These are phyloP conservation scores for Phalacrocorax brasilianus DNA, from an alignment of 2,113 vertebrate species.

Conservation along the genomic window DNA sequence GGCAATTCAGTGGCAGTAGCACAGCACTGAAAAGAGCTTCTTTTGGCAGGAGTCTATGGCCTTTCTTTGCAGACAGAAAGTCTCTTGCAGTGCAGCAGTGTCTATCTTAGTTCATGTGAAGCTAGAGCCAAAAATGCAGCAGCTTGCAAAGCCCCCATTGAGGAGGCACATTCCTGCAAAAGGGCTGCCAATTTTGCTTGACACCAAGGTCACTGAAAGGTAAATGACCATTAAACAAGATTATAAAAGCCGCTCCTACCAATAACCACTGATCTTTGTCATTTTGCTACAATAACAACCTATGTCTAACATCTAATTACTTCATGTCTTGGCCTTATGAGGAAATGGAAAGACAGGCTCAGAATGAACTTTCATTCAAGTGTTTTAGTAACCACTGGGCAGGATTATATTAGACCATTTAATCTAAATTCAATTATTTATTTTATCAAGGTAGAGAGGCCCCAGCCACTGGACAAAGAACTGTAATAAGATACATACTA, in stretches of 20 bases:
- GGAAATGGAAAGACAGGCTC: slow-evolving; percentile 41
- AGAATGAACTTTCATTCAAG: slow-evolving; percentile 41
- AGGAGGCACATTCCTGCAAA: slow-evolving; percentile 43
- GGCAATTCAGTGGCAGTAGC: background rate
- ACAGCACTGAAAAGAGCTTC: slow-evolving; percentile 17
- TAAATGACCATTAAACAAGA: slow-evolving; percentile 64
- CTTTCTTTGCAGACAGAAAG: slow-evolving; percentile 13
- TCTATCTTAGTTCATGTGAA: background rate
- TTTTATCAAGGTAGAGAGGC: slow-evolving; percentile 30
- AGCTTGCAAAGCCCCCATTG: slow-evolving; percentile 37
- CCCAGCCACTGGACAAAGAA: background rate
- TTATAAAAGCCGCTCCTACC: slow-evolving; percentile 51
- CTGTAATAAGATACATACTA: background rate
- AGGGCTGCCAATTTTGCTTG: slow-evolving; percentile 51
- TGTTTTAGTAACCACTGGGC: slow-evolving; percentile 31
- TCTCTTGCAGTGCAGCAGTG: slow-evolving; percentile 32
- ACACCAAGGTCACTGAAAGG: slow-evolving; percentile 62
- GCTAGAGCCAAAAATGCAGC: slow-evolving; percentile 27
- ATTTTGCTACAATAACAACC: slow-evolving; percentile 42
- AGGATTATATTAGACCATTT: slow-evolving; percentile 20
- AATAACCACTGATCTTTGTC: slow-evolving; percentile 57
- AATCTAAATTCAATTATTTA: slow-evolving; percentile 43
- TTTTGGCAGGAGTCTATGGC: background rate
- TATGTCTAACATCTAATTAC: slow-evolving; percentile 35
- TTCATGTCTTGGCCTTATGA: slow-evolving; percentile 11